Percentiles rank a stretch among this genome's conserved stretches.
phyloP scores from a whole-genome alignment of 2,888 invertebrate genomes.

The Cabera pusaria region DNA sequence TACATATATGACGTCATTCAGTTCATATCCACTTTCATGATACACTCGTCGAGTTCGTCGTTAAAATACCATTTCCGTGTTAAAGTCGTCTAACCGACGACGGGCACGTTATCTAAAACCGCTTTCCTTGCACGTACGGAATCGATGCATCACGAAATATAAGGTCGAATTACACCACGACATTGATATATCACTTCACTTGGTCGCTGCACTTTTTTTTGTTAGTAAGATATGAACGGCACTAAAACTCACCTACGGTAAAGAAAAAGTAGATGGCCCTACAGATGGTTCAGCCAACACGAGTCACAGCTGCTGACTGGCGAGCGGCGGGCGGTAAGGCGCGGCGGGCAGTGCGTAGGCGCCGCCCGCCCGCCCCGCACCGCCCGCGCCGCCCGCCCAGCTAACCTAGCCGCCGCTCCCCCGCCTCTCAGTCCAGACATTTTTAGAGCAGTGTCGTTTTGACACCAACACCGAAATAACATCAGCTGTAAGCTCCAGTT shows the following conservation, averaged over 20 bases:
- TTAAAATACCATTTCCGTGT: no score
- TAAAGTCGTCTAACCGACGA: slow-evolving; percentile 1
- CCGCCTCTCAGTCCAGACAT: slow-evolving; percentile 58
- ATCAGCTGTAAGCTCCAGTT: slow-evolving; percentile 64
- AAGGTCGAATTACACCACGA: slow-evolving; percentile 41
- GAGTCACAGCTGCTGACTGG: slow-evolving; percentile 82
- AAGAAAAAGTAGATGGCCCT: slow-evolving; percentile 80
- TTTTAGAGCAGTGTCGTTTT: slow-evolving; percentile 81
- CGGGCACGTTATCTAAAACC: slow-evolving; percentile 26
- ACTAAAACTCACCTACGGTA: slow-evolving; percentile 76
- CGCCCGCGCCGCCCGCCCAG: slow-evolving; percentile 38
- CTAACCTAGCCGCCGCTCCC: slow-evolving; percentile 36
- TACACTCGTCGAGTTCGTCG: no score
- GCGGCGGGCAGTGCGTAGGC: slow-evolving; percentile 74
- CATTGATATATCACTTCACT: slow-evolving; percentile 71
- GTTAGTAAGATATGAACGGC: slow-evolving; percentile 52
- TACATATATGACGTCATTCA: slow-evolving; percentile 26
- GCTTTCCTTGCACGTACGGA: slow-evolving; percentile 27
- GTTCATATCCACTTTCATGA: no score
- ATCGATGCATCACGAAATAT: slow-evolving; percentile 49
- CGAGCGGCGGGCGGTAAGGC: slow-evolving; percentile 77
- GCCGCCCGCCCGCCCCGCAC: slow-evolving; percentile 50
- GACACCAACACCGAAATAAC: slow-evolving; percentile 82
- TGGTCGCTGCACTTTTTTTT: slow-evolving; percentile 39
- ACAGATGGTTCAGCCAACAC: slow-evolving; percentile 86